Evolutionary conservation across 2,797 vertebrate species (phyloP), one percentile per base, ranked within the genome.

Genomic region (Craterocephalus amniculus): DNA sequence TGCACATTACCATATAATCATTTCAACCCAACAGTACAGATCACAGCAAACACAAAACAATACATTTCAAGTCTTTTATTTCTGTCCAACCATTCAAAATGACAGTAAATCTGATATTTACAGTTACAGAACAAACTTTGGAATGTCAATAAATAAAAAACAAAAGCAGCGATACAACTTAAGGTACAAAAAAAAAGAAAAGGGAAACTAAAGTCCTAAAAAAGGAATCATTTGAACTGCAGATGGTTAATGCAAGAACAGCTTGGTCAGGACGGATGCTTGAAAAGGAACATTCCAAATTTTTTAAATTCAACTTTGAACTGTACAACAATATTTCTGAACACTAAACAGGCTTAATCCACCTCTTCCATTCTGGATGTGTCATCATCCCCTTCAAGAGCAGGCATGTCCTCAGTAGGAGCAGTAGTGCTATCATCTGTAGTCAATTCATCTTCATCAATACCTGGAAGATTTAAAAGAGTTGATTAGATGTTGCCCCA

Each of bases 351-450:
- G 8, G 40, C 66, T 88, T 93, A 97, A 84, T 97, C 97, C 10
- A 99, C 95, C 92, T 95, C 95, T 74, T 95, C 95, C 95, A 95
- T 95, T 87, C 95, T 93, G 69, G 94, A 95, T 51, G 92, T 90
- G 81, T 95, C 94, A 0, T 95, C 95, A 2, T 95, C 94, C 31
- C 93, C 95, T 73, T 95, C 95, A 71, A 95, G 86, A 60, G 94
- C 89, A 12, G 95, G 95, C 95, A 95, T 95, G 27, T 95, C 95
- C 58, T 95, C 94, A 97, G 26, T 16, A 14, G 51, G 51, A 24
- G 94, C 93, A 38, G 76, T 63, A 51, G 93, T 43, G 35, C 94
- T 94, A 40, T 95, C 95, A 2, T 89, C 90, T 62, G 81, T 95
- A 93, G 31, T 95, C 94, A 7, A 94, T 13, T 54, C 51, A 26